Base-by-base conservation (phyloP, 2,113 vertebrate genomes). In the Callocephalon fimbriatum region DNA sequence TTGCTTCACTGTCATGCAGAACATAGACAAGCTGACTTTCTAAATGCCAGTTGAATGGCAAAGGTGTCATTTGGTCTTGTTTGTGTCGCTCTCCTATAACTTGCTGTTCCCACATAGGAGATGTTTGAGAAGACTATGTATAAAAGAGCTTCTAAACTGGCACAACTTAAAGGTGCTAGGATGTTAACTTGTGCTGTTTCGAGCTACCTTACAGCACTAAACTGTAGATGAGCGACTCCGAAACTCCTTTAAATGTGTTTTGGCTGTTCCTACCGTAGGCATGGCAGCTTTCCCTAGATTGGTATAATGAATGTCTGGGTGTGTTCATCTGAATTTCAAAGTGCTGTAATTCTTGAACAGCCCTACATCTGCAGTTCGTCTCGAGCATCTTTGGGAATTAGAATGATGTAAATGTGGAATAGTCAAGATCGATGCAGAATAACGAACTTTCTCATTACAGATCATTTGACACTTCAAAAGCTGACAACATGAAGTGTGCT, bases 321-420 rank as follows among this genome's bases (percentile, higher is more conserved):
- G 88, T 86, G 83, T 91, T 97, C 93, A 86, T 92, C 91, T 95
- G 91, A 95, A 95, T 95, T 95, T 95, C 91, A 50, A 94, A 96
- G 94, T 81, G 82, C 72, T 86, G 63, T 51, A 84, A 29, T 80
- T 92, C 86, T 56, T 74, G 29, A 77, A 32, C 45, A 77, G 73
- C 83, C 38, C 86, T 71, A 66, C 79, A 91, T 92, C 83, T 94
- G 86, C 88, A 74, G 86, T 66, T 97, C 94, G 86, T 95, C 86
- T 92, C 35, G 0, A 88, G 79, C 50, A 86, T 95, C 94, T 86
- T 88, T 58, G 92, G 88, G 91, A 93, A 83, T 94, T 95, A 80
- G 72, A 96, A 80, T 91, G 88, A 95, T 92, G 93, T 77, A 95
- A 87, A 95, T 88, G 58, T 53, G 48, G 66, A 77, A 45, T 35